A percentile compares a stretch with the other conserved stretches of the same genome.
Evolutionary conservation across 2,797 vertebrate species (phyloP).

Genomic region (Emydoidea blandingii): DNA sequence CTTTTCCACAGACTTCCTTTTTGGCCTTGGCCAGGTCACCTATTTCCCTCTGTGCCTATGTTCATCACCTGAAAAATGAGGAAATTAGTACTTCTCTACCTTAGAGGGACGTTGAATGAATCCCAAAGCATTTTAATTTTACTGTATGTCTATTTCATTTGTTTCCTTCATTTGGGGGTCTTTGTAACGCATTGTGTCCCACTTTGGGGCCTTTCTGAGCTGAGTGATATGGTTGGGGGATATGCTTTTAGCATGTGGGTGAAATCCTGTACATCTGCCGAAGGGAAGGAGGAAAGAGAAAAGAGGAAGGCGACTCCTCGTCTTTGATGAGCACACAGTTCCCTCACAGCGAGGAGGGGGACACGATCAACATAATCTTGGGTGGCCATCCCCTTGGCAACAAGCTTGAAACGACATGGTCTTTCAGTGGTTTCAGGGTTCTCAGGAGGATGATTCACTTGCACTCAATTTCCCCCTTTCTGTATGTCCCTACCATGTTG

Average conservation of each 20-base stretch:
- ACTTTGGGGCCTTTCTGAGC: not conserved
- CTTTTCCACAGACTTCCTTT: not conserved
- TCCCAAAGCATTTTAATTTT: not conserved
- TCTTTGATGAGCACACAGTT: not conserved
- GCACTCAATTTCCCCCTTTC: not conserved
- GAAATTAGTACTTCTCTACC: not conserved
- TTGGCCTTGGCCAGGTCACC: not conserved
- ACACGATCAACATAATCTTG: not conserved
- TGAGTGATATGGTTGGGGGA: not conserved
- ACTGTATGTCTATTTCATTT: not conserved
- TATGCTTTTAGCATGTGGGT: not conserved
- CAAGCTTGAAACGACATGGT: rapidly evolving
- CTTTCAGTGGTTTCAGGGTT: not conserved
- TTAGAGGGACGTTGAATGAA: not conserved
- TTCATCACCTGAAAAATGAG: not conserved
- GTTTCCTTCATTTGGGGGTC: not conserved
- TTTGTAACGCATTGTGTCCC: not conserved
- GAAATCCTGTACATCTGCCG: not conserved
- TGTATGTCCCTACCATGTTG: conserved; percentile 15
- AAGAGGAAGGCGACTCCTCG: not conserved
- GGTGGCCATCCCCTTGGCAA: not conserved
- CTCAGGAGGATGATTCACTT: not conserved
- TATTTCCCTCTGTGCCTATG: not conserved
- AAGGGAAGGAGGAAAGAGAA: not conserved
- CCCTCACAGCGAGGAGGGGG: no score